Conservation (phyloP, 2,797 vertebrate genomes). For the Champsocephalus gunnari region DNA sequence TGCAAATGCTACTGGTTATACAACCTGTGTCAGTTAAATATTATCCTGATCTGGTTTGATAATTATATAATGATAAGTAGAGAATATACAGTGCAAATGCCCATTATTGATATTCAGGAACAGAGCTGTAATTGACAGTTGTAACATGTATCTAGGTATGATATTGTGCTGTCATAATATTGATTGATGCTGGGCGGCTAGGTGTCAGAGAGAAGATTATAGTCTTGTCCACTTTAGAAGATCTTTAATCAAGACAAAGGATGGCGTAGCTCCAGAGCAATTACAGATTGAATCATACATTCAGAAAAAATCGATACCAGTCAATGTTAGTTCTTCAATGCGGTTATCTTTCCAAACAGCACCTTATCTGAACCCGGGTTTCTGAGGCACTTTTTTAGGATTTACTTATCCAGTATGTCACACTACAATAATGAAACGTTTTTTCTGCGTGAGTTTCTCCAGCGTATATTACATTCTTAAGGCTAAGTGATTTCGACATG, state of each 20-base stretch:
- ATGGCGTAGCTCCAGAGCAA: conserved; percentile 4
- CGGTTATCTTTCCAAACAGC: conserved; percentile 6
- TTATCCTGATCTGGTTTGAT: not conserved
- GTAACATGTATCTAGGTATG: not conserved
- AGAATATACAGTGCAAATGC: conserved; percentile 2
- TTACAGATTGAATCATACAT: conserved; percentile 28
- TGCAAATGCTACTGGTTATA: not conserved
- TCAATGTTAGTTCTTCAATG: conserved; percentile 1
- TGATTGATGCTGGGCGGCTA: conserved; percentile 14
- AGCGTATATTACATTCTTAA: conserved; percentile 11
- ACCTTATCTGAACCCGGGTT: not conserved
- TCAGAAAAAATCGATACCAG: conserved; percentile 33
- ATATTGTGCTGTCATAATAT: conserved; percentile 14
- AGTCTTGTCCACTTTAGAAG: conserved; percentile 26
- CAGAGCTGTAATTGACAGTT: conserved; percentile 10
- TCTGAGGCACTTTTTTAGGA: not conserved
- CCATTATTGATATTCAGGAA: not conserved
- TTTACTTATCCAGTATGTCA: not conserved
- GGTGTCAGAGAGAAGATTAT: conserved; percentile 13
- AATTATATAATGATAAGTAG: not conserved
- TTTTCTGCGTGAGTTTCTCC: not conserved
- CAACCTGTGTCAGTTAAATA: no score
- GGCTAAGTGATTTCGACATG: conserved; percentile 21
- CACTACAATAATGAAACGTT: not conserved
- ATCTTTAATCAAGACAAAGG: conserved; percentile 35